These are phyloP conservation scores for Conus canariensis DNA, from an alignment of 2,888 invertebrate species.

Conservation along the genomic window DNA sequence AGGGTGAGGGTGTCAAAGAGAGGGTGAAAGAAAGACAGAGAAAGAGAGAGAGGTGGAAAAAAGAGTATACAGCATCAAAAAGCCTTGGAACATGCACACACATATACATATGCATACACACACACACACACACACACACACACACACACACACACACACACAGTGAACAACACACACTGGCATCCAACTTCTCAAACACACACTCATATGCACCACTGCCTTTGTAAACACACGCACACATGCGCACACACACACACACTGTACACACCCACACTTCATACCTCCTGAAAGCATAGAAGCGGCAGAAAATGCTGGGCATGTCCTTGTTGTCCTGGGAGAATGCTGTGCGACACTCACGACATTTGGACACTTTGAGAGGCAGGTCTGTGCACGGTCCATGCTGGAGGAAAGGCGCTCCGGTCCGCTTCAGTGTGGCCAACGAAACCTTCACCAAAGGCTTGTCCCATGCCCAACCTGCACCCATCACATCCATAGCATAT, in stretches of 20 bases:
- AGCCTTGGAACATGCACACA: not conserved
- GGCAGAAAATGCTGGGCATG: slow-evolving; percentile 90
- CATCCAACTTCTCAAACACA: too few relatives aligned
- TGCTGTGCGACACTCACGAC: slow-evolving; percentile 93
- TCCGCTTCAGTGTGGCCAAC: slow-evolving; percentile 84
- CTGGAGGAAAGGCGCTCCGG: slow-evolving; percentile 91
- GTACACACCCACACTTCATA: slow-evolving; percentile 42
- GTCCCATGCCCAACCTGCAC: not conserved
- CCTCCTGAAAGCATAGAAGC: slow-evolving; percentile 96
- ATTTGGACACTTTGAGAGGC: slow-evolving; percentile 92
- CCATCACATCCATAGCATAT: not conserved
- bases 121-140: slow-evolving; percentile 22
- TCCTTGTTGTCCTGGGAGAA: slow-evolving; percentile 87
- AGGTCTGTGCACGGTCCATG: slow-evolving; percentile 92
- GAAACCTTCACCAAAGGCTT: slow-evolving; percentile 85
- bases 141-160: not conserved
- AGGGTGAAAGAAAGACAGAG: too few relatives aligned
- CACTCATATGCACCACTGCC: too few relatives aligned
- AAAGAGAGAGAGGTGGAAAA: too few relatives aligned
- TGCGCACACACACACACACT: too few relatives aligned
- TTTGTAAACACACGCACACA: too few relatives aligned
- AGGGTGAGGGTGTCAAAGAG: too few relatives aligned
- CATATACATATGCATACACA: not conserved
- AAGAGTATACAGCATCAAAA: too few relatives aligned
- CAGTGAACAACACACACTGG: too few relatives aligned